A percentile compares a stretch with the other conserved stretches of the same genome.
Evolutionary conservation across 1,140 invertebrate genomes (phyloP).

Genomic region (Aphis craccivora): DNA sequence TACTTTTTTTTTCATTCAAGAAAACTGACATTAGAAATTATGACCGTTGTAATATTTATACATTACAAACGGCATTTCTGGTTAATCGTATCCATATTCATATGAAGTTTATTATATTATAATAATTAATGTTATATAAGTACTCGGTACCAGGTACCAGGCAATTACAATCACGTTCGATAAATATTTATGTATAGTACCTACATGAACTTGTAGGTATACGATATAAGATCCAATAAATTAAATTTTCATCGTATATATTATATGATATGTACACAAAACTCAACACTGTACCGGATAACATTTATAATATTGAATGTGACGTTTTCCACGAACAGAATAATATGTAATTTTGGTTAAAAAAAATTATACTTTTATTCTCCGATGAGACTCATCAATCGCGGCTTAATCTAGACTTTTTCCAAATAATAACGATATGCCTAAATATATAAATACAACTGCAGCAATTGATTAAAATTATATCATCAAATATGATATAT

Average conservation of each 20-base stretch:
- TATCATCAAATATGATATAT: neutral
- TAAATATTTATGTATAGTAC: neutral
- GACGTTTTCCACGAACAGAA: neutral
- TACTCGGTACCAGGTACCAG: neutral
- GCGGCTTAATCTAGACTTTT: neutral
- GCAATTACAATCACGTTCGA: neutral
- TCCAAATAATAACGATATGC: neutral
- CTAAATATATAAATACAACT: neutral
- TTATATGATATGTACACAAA: neutral
- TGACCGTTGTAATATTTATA: neutral
- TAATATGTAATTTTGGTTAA: neutral
- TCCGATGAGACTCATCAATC: neutral
- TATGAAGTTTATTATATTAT: neutral
- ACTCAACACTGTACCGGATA: neutral
- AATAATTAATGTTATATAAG: slow-evolving; percentile 2
- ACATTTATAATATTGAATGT: neutral
- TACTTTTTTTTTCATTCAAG: too few species aligned
- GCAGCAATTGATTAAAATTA: neutral
- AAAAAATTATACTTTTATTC: neutral
- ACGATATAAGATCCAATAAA: neutral
- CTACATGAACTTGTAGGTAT: neutral
- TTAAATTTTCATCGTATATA: neutral
- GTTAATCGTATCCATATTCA: neutral
- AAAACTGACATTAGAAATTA: neutral
- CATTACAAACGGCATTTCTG: neutral